Conservation (phyloP, 2,888 invertebrate genomes). For the Hypomecis punctinalis region DNA sequence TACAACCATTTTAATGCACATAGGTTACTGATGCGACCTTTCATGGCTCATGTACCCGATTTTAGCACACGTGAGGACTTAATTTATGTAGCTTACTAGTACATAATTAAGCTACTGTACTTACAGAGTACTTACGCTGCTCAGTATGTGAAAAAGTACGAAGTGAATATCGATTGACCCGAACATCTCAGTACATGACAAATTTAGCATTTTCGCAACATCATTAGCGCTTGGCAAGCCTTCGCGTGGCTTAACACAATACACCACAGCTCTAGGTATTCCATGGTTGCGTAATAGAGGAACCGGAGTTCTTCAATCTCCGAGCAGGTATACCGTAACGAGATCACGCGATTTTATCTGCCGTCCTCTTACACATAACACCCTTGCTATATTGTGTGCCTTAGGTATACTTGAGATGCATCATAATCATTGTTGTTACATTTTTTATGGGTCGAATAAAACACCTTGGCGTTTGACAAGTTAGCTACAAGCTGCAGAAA, state of each 20-base stretch:
- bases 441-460: too few species aligned
- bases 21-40: too few species aligned
- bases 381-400: background rate
- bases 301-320: constrained; percentile 34
- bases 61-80: too few species aligned
- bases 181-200: background rate
- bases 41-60: too few species aligned
- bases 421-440: too few species aligned
- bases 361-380: background rate
- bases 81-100: too few species aligned
- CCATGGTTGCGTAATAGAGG: constrained; percentile 34
- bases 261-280: constrained; percentile 14
- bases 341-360: constrained; percentile 32
- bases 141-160: too few species aligned
- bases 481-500: too few species aligned
- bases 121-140: too few species aligned
- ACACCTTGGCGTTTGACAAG: too few species aligned
- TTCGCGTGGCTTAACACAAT: constrained; percentile 20
- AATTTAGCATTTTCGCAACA: background rate
- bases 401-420: background rate
- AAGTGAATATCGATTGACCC: background rate
- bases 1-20: too few species aligned
- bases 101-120: too few species aligned
- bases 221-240: constrained; percentile 22
- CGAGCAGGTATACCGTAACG: constrained; percentile 37